phyloP scores from a whole-genome alignment of 2,797 vertebrate species.

The Cheracebus regulus region DNA sequence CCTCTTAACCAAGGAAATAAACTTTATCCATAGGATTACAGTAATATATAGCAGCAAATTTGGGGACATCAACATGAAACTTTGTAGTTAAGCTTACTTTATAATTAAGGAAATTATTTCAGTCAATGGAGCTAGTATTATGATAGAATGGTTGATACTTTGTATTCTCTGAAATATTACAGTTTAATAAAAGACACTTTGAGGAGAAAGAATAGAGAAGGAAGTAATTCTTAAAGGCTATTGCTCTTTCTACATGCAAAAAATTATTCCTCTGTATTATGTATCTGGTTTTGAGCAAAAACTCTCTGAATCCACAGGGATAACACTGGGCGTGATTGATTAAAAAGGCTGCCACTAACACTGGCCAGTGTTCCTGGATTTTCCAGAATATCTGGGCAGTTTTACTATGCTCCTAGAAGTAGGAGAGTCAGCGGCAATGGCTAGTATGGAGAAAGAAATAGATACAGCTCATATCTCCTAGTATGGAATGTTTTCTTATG shows the following conservation, averaged over 20 bases:
- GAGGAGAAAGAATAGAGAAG: neutral
- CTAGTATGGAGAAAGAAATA: neutral
- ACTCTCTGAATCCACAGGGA: neutral
- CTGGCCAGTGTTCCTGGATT: neutral
- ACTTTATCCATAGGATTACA: neutral
- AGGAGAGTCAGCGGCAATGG: neutral
- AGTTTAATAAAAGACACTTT: neutral
- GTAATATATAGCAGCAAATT: neutral
- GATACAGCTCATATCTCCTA: neutral
- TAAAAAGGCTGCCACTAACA: neutral
- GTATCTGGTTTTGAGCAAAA: conserved; percentile 25
- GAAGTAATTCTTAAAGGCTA: neutral
- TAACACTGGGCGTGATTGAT: neutral
- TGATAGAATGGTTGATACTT: neutral
- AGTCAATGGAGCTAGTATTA: neutral
- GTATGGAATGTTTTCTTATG: neutral
- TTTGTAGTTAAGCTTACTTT: neutral
- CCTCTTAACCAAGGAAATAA: conserved; percentile 11
- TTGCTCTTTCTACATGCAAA: neutral
- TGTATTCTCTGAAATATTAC: neutral
- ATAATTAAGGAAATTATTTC: neutral
- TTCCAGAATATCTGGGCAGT: neutral
- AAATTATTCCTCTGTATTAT: neutral
- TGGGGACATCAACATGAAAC: neutral
- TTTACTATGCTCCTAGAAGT: neutral